Evolutionary conservation across 2,797 vertebrate species (phyloP), one percentile per base, ranked within the genome.

Genomic region (Masticophis lateralis): DNA sequence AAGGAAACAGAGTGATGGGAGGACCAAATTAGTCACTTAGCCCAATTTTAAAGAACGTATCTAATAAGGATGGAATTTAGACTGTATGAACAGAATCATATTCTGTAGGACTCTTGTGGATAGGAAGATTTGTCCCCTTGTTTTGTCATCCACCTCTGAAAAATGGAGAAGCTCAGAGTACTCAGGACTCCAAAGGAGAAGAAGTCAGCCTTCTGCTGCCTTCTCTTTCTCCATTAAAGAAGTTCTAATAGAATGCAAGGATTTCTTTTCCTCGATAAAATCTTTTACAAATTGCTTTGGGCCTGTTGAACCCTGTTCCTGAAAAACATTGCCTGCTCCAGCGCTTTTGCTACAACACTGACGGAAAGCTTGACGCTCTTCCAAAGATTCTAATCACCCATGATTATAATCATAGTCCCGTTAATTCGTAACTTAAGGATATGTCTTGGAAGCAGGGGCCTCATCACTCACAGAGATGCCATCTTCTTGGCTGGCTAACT

Each of bases 401-500:
- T 53, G 53, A 27, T 74, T 93, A 88, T 28, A 88, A 63, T 69
- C 56, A 93, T 59, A 69, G 51, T n/a, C 55, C 56, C 87, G 51
- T 87, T 69, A 16, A 69, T 91, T 51, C 25, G 20, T 92, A 74
- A 89, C 74, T 63, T 88, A 91, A 88, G 55, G 90, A 93, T 91
- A 63, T 37, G 56, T 93, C 89, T 93, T 93, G 92, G 86, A 88
- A 91, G 16, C 63, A 53, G 7, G 43, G 89, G 57, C 37, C 63
- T 43, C 90, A 92, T 92, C 0, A 37, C 95, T 96, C 94, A 16
- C 90, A 95, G 89, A 95, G 94, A 92, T 96, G 92, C 92, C 87
- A 93, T 87, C 92, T 95, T 94, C 87, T 95, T 97, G 95, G 95
- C 95, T 94, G 91, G 92, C 94, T 93, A 94, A 92, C 95, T 25